A percentile compares a stretch with the other conserved stretches of the same genome.
phyloP scores from a whole-genome alignment of 2,113 vertebrate species.

The Heptranchias perlo region DNA sequence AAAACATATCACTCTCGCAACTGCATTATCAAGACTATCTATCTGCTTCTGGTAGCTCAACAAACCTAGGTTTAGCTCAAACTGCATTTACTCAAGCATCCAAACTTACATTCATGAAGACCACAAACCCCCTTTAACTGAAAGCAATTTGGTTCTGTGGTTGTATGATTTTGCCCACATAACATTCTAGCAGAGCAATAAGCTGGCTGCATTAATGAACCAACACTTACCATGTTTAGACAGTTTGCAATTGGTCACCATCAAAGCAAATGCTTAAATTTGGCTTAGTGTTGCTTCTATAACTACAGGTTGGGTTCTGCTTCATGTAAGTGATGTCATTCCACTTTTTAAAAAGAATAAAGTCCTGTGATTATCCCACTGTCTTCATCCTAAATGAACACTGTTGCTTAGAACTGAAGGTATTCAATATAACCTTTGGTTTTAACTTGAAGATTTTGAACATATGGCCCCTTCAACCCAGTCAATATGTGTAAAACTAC shows the following conservation, averaged over 20 bases:
- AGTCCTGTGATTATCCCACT: neutral
- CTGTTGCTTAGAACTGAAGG: neutral
- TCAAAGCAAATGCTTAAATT: neutral
- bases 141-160: neutral
- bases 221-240: neutral
- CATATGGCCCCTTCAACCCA: neutral
- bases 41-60: neutral
- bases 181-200: neutral
- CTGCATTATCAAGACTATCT: neutral
- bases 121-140: neutral
- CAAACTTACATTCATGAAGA: neutral
- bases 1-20: neutral
- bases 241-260: neutral
- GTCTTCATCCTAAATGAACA: neutral
- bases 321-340: neutral
- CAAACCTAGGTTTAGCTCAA: neutral
- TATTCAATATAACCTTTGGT: neutral
- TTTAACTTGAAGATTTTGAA: conserved; percentile 8
- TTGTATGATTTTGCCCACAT: neutral
- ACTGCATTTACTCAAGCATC: neutral
- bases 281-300: neutral
- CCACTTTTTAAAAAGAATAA: neutral
- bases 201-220: neutral
- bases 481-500: neutral
- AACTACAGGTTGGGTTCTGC: neutral